phyloP scores from a whole-genome alignment of 2,113 vertebrate genomes.

The Cynoglossus semilaevis region DNA sequence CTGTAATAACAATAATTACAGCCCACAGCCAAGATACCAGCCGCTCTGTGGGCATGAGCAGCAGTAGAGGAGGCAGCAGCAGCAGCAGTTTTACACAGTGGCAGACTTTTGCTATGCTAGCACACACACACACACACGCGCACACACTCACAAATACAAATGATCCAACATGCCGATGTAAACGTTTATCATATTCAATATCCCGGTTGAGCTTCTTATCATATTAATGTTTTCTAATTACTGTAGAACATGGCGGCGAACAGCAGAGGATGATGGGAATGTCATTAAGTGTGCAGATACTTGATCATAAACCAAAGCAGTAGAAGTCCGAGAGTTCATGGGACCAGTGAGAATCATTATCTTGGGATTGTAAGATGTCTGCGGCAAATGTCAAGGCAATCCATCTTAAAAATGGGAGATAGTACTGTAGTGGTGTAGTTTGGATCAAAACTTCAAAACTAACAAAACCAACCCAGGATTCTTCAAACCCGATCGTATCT shows the following conservation, averaged over 20 bases:
- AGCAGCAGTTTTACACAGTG: background rate
- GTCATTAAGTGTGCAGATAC: background rate
- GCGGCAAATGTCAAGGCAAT: background rate
- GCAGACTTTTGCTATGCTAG: background rate
- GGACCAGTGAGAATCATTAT: background rate
- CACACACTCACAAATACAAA: background rate
- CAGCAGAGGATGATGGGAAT: background rate
- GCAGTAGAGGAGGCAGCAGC: too few relatives aligned
- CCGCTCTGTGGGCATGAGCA: background rate
- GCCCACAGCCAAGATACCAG: background rate
- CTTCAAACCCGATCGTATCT: too few relatives aligned
- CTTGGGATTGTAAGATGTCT: background rate
- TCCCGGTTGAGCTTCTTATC: background rate
- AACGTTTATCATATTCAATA: background rate
- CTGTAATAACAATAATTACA: background rate
- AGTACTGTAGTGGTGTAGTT: too few relatives aligned
- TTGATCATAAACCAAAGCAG: background rate
- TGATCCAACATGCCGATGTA: background rate
- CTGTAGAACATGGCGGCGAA: background rate
- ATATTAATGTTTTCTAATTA: background rate
- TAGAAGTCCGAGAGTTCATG: background rate
- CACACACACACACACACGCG: background rate
- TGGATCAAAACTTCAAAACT: too few relatives aligned
- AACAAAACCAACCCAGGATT: too few relatives aligned
- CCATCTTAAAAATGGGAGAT: too few relatives aligned